Base-by-base conservation (phyloP, 2,113 vertebrate genomes). In the Oxyruncus cristatus region DNA sequence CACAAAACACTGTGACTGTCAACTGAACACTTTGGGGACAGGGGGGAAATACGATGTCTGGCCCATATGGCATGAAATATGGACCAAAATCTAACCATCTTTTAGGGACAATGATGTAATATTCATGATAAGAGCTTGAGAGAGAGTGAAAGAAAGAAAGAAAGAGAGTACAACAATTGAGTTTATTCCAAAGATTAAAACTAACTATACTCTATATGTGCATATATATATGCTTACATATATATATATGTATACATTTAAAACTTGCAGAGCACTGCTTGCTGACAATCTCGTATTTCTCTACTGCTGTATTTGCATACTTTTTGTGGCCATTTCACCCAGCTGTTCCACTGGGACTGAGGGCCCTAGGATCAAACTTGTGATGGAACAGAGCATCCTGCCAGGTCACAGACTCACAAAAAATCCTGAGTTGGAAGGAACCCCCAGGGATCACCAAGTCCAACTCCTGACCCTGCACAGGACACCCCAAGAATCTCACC, bases 161-260 rank as follows among this genome's bases (percentile, higher is more conserved):
- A 97, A 81, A 97, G 75, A 85, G 59, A 97, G 96, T 97, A 97
- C 85, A 52, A 95, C 92, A 97, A 97, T 96, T 96, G 91, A 97
- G 95, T 98, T 98, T 97, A 98, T 98, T 98, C 98, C 98, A 98
- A 98, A 98, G 98, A 98, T 98, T 98, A 93, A 98, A 98, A 97
- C 96, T 97, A 98, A 97, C 97, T 81, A 83, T 98, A 95, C 92
- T 95, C 85, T 95, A 58, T 90, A 67, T 97, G 95, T 98, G 67
- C 96, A 85, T 94, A 94, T 96, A 95, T 96, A 96, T 96, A 97
- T 97, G 63, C 79, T 61, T 89, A 28, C 72, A 90, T 96, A 91
- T 89, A 49, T 96, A 95, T 96, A 95, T 93, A 95, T 95, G 81
- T 93, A 96, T 98, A 98, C 93, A 85, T 90, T 79, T 96, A 95